Evolutionary conservation across 2,113 vertebrate genomes (phyloP).

Genomic region (Phylloscopus trochilus): DNA sequence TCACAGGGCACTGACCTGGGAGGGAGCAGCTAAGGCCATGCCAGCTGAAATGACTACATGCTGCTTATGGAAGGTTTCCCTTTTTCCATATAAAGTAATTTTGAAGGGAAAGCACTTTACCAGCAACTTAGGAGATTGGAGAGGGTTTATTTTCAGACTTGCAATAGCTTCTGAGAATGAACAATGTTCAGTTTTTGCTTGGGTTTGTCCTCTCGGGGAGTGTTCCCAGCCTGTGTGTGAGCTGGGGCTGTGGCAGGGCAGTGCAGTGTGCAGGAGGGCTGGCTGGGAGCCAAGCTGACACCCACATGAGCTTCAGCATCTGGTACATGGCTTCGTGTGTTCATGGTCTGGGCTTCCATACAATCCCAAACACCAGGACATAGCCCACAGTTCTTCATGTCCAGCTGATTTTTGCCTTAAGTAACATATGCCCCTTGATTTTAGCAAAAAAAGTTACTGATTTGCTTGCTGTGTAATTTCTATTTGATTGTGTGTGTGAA

Average conservation of each 20-base stretch:
- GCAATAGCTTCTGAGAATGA: not conserved
- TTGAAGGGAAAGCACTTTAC: constrained; percentile 19
- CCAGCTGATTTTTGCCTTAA: not conserved
- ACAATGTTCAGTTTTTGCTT: not conserved
- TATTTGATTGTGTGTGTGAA: not conserved
- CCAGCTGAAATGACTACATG: not conserved
- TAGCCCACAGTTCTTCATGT: not conserved
- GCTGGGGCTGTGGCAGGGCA: not conserved
- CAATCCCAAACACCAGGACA: not conserved
- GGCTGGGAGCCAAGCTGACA: not conserved
- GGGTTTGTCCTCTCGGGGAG: not conserved
- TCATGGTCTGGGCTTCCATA: fast-evolving
- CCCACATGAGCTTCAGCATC: not conserved
- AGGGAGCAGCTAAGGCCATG: not conserved
- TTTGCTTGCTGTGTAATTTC: not conserved
- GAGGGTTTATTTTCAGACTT: constrained; percentile 20
- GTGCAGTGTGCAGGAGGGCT: not conserved
- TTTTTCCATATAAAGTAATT: constrained; percentile 48
- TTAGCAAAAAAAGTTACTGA: not conserved
- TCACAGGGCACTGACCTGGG: not conserved
- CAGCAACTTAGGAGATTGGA: not conserved
- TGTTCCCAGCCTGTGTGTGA: not conserved
- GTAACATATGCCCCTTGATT: not conserved
- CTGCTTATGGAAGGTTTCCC: not conserved
- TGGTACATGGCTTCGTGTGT: not conserved